phyloP scores from a whole-genome alignment of 2,888 invertebrate genomes.

The Chrysolina americana region DNA sequence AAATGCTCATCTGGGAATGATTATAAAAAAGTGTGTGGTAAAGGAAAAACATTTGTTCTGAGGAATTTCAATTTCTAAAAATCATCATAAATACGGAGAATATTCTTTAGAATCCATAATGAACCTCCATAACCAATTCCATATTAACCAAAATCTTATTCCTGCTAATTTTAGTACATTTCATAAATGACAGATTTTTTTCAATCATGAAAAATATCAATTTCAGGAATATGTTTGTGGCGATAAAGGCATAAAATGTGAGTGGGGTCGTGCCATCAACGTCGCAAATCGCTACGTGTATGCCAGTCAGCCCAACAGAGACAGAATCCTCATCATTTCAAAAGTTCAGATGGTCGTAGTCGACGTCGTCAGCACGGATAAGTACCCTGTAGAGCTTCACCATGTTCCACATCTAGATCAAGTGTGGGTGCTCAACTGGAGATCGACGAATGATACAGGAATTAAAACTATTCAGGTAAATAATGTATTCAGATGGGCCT shows the following conservation, averaged over 20 bases:
- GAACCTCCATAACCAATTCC: too few species aligned
- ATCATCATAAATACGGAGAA: too few species aligned
- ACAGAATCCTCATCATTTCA: constrained; percentile 81
- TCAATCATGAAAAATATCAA: too few species aligned
- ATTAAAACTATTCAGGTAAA: constrained; percentile 76
- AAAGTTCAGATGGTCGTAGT: constrained; percentile 81
- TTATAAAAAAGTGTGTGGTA: background rate
- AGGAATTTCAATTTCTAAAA: too few species aligned
- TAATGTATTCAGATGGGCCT: background rate
- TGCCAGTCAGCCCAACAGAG: constrained; percentile 79
- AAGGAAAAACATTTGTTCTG: background rate
- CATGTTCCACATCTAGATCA: constrained; percentile 82
- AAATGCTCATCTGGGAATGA: too few species aligned
- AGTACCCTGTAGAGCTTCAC: constrained; percentile 79
- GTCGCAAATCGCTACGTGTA: constrained; percentile 82
- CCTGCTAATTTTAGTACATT: too few species aligned
- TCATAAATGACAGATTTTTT: too few species aligned
- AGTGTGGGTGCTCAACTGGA: constrained; percentile 83
- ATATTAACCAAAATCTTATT: too few species aligned
- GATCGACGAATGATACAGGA: constrained; percentile 73
- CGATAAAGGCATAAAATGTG: constrained; percentile 77
- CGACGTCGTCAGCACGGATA: constrained; percentile 81
- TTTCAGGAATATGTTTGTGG: constrained; percentile 79
- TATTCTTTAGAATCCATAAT: too few species aligned
- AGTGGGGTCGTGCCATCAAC: constrained; percentile 82